Percentiles rank a stretch among this genome's conserved stretches.
Conservation (phyloP, 2,888 invertebrate genomes). For the Cacoxenus indagator region DNA sequence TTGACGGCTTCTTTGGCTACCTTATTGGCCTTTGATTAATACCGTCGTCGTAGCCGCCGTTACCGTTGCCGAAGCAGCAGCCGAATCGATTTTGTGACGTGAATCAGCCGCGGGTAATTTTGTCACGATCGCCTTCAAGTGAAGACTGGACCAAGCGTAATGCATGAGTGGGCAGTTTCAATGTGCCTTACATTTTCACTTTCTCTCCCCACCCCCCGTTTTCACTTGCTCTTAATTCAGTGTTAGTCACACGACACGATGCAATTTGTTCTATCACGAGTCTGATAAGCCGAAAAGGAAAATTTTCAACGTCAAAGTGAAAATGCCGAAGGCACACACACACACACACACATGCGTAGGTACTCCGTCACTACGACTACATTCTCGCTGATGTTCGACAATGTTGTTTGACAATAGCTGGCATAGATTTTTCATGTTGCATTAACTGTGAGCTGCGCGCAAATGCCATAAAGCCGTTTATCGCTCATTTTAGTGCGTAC, state of each 20-base stretch:
- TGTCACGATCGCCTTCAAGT: conserved; percentile 29
- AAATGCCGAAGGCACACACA: conserved; percentile 41
- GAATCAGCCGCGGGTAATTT: conserved; percentile 56
- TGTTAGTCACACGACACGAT: background rate
- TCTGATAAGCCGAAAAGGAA: conserved; percentile 24
- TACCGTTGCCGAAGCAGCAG: background rate
- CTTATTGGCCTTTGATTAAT: conserved; percentile 57
- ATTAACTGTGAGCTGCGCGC: background rate
- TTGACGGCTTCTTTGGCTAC: conserved; percentile 65
- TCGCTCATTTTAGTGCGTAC: background rate
- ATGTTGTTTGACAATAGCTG: conserved; percentile 32
- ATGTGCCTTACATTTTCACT: conserved; percentile 29
- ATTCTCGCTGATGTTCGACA: conserved; percentile 22
- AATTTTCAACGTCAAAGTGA: conserved; percentile 57
- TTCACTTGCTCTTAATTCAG: background rate
- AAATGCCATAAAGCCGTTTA: background rate
- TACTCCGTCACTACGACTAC: too few relatives aligned
- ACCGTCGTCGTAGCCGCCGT: conserved; percentile 20
- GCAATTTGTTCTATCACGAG: background rate
- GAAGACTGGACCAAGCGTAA: conserved; percentile 25
- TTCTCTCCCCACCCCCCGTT: background rate
- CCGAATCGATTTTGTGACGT: conserved; percentile 1
- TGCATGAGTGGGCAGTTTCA: conserved; percentile 59
- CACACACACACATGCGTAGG: conserved; percentile 13
- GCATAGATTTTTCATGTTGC: background rate